These are phyloP conservation scores for Manis crassicaudata DNA, from an alignment of 2,797 vertebrate genomes.

Conservation along the genomic window DNA sequence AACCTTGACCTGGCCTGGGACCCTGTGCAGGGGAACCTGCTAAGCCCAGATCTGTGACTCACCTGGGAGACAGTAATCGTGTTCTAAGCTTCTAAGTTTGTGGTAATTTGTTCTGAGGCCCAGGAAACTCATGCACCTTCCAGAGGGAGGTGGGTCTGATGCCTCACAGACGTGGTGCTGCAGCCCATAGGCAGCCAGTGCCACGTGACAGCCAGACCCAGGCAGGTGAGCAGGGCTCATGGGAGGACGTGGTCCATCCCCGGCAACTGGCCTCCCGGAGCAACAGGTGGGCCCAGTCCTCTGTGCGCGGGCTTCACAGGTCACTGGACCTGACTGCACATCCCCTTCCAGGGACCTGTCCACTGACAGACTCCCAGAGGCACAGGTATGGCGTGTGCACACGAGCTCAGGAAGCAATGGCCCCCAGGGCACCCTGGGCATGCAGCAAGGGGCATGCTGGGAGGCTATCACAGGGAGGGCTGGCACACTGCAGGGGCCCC, in stretches of 20 bases:
- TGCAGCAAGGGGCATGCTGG: neutral
- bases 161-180: too few relatives aligned
- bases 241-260: neutral
- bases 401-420: too few relatives aligned
- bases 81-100: neutral
- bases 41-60: neutral
- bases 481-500: accelerated
- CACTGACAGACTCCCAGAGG: too few relatives aligned
- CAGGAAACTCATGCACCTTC: neutral
- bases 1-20: neutral
- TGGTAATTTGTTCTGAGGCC: neutral
- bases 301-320: neutral
- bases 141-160: accelerated
- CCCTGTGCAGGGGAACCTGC: neutral
- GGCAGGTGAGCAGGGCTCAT: neutral
- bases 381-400: too few relatives aligned
- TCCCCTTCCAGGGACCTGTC: too few relatives aligned
- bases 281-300: neutral
- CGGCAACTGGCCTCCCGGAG: neutral
- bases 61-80: neutral
- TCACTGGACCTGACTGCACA: too few relatives aligned
- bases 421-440: too few relatives aligned
- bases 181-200: too few relatives aligned
- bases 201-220: too few relatives aligned
- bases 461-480: neutral